A percentile compares a stretch with the other conserved stretches of the same genome.
phyloP scores from a whole-genome alignment of 2,888 invertebrate species.

The Drosophila mercatorum region DNA sequence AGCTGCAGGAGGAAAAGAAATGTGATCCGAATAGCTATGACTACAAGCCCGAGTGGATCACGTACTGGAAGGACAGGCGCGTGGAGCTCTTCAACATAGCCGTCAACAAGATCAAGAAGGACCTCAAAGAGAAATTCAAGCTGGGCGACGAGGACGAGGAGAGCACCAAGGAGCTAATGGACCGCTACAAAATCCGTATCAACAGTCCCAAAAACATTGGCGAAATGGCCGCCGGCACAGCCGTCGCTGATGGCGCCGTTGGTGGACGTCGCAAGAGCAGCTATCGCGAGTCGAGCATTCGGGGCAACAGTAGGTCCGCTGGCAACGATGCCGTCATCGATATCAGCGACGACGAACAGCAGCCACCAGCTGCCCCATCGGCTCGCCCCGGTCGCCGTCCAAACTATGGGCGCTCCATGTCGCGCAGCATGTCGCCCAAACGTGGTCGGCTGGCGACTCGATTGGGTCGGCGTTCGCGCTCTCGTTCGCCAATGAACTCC shows the following conservation, averaged over 20 bases:
- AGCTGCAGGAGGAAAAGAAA: slow-evolving; percentile 88
- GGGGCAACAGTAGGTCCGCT: slow-evolving; percentile 10
- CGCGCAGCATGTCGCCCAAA: slow-evolving; percentile 57
- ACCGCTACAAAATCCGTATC: slow-evolving; percentile 82
- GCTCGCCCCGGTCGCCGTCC: slow-evolving; percentile 47
- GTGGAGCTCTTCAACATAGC: slow-evolving; percentile 91
- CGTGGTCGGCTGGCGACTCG: slow-evolving; percentile 29
- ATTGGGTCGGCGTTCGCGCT: slow-evolving; percentile 39
- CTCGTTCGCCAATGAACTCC: slow-evolving; percentile 48
- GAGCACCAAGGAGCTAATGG: slow-evolving; percentile 81
- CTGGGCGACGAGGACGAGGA: slow-evolving; percentile 85
- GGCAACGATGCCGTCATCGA: slow-evolving; percentile 71
- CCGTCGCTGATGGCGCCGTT: not conserved
- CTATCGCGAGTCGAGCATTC: slow-evolving; percentile 39
- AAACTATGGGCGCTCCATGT: slow-evolving; percentile 42
- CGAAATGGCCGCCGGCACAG: not conserved
- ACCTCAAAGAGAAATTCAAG: slow-evolving; percentile 88
- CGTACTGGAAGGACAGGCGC: slow-evolving; percentile 93
- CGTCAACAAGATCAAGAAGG: slow-evolving; percentile 88
- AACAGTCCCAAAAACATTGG: slow-evolving; percentile 38
- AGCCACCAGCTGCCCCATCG: slow-evolving; percentile 19
- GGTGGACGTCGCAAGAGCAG: slow-evolving; percentile 51
- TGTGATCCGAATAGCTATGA: slow-evolving; percentile 91
- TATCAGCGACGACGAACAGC: slow-evolving; percentile 83
- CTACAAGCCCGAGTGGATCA: slow-evolving; percentile 95